These are phyloP conservation scores for Papilio gigon DNA, from an alignment of 2,888 invertebrate species.

Conservation along the genomic window DNA sequence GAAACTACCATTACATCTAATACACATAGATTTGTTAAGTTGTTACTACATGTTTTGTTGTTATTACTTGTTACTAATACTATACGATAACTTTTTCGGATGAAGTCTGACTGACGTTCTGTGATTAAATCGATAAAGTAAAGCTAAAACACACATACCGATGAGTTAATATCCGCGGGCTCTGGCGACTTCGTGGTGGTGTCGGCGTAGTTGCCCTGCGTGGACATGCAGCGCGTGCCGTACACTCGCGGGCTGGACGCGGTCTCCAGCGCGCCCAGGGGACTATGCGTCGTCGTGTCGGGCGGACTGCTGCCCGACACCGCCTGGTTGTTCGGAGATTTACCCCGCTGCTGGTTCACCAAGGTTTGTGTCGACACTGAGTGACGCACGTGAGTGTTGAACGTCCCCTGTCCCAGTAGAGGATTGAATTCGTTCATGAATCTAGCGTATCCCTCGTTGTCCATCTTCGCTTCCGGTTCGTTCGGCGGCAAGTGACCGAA, in stretches of 20 bases:
- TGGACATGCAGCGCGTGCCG: slow-evolving; percentile 51
- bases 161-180: slow-evolving; percentile 69
- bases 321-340: slow-evolving; percentile 59
- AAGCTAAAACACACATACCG: slow-evolving; percentile 58
- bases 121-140: too few relatives aligned
- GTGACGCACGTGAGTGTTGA: slow-evolving; percentile 74
- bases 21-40: not conserved
- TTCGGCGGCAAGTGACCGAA: slow-evolving; percentile 42
- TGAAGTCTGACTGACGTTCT: too few relatives aligned
- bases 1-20: not conserved
- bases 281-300: slow-evolving; percentile 93
- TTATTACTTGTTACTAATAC: too few relatives aligned
- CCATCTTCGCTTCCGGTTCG: slow-evolving; percentile 48
- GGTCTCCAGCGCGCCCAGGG: slow-evolving; percentile 83
- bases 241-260: slow-evolving; percentile 52
- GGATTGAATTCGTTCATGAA: slow-evolving; percentile 56
- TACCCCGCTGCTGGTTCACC: slow-evolving; percentile 62
- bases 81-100: too few relatives aligned
- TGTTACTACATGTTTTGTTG: not conserved
- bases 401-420: slow-evolving; percentile 43
- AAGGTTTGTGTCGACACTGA: slow-evolving; percentile 90
- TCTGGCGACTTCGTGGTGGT: slow-evolving; percentile 77
- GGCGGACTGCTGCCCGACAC: slow-evolving; percentile 82
- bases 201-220: slow-evolving; percentile 66
- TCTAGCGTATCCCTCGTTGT: slow-evolving; percentile 55